These are phyloP conservation scores for Crypturellus undulatus DNA, from an alignment of 2,113 vertebrate genomes.

Conservation along the genomic window DNA sequence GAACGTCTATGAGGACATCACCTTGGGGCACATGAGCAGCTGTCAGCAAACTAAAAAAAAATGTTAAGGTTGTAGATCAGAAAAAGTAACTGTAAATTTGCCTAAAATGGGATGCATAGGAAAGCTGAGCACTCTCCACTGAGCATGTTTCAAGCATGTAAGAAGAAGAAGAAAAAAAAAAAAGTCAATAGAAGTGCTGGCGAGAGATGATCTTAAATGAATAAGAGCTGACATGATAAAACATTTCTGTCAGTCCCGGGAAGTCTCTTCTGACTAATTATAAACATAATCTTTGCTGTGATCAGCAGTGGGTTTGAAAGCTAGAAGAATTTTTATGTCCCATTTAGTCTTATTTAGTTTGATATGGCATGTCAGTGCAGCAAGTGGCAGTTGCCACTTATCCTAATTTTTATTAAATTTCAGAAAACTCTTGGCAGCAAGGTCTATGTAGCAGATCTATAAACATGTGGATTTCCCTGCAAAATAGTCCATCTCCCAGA, in stretches of 20 bases:
- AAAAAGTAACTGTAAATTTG: neutral
- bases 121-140: neutral
- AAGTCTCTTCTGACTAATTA: neutral
- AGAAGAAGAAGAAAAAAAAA: neutral
- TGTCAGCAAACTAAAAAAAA: conserved; percentile 9
- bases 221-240: neutral
- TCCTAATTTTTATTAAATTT: neutral
- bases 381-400: neutral
- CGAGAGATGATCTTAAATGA: neutral
- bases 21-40: neutral
- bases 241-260: neutral
- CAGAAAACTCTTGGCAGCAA: neutral
- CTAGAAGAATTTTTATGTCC: neutral
- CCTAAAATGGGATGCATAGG: neutral
- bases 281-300: neutral
- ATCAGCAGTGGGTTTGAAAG: neutral
- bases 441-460: neutral
- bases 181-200: neutral
- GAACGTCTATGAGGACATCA: neutral
- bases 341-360: neutral
- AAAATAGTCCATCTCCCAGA: neutral
- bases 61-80: neutral
- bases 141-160: neutral
- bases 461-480: neutral
- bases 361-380: neutral